Base-by-base conservation (phyloP, 2,888 invertebrate genomes). In the Taphrorychus bicolor region DNA sequence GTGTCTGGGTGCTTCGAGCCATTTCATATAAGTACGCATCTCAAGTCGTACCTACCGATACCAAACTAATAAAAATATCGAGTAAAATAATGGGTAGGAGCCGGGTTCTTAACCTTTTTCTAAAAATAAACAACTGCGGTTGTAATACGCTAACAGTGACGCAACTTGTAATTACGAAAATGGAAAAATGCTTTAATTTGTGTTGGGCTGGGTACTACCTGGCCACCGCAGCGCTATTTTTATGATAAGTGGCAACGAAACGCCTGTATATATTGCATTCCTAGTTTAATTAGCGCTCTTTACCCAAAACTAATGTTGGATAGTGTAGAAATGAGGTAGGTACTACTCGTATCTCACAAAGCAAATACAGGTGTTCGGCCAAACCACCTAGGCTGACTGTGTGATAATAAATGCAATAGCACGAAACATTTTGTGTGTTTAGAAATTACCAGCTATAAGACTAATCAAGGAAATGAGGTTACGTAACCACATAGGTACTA, bases 101-200 rank as follows among this genome's bases (percentile, higher is more conserved):
- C 16, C 5, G 45, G 45, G 45, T 45, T 45, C 45, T 45, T 45
- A 45, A 45, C 45, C 45, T 45, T 45, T 45, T 17, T 45, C 45
- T 45, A 45, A 45, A 45, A 45, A 45, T 45, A 45, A 45, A 45
- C 14, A 17, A 32, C 11, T n/a, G n/a, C n/a, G n/a, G n/a, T n/a
- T n/a, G n/a, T n/a, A n/a, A 14, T 45, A 45, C 17, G 45, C 17
- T n/a, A n/a, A 14, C 45, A 16, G 4, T 45, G 45, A 45, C 45
- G 45, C 17, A 45, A 45, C 17, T 45, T n/a, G 45, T 45, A 45
- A 45, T 45, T 16, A 11, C 32, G 32, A 32, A 32, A 32, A 32
- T 32, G 32, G 11, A 11, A 32, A 32, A 32, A 32, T 7, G 32
- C 3, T 32, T 32, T 32, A 32, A 32, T 32, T 32, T 32, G 32